Evolutionary conservation across 2,888 invertebrate species (phyloP).

Genomic region (Spodoptera littoralis): DNA sequence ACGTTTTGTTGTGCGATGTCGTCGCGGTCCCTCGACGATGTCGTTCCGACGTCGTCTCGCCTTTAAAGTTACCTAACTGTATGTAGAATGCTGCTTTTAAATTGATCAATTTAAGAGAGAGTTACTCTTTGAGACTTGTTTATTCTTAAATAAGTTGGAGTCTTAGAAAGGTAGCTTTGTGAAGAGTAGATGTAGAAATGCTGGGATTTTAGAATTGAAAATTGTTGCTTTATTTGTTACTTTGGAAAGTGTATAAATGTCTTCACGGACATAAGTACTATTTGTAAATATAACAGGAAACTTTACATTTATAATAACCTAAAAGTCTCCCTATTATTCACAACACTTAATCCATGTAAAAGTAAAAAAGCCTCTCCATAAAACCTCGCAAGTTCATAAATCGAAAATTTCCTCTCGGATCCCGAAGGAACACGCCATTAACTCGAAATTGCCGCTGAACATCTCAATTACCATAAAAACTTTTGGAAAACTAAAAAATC

Average conservation of each 20-base stretch:
- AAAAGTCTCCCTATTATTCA: background rate
- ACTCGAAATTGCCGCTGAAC: slow-evolving; percentile 52
- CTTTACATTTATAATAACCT: background rate
- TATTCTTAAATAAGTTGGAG: slow-evolving; percentile 24
- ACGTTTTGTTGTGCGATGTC: slow-evolving; percentile 57
- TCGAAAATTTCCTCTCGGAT: slow-evolving; percentile 32
- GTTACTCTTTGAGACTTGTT: slow-evolving; percentile 32
- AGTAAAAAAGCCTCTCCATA: slow-evolving; percentile 13
- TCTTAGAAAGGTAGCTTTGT: background rate
- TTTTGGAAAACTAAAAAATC: slow-evolving; percentile 50
- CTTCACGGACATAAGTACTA: no score
- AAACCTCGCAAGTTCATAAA: slow-evolving; percentile 39
- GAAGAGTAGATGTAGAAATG: background rate
- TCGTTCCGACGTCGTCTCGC: slow-evolving; percentile 52
- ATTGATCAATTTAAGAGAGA: slow-evolving; percentile 52
- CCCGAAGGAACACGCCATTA: slow-evolving; percentile 53
- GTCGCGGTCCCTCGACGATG: slow-evolving; percentile 49
- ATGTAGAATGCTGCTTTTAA: slow-evolving; percentile 48
- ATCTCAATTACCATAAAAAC: slow-evolving; percentile 56
- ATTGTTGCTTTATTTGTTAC: background rate
- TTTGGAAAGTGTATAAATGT: no score
- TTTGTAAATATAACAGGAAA: background rate
- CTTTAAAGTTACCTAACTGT: slow-evolving; percentile 47
- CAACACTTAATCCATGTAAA: background rate
- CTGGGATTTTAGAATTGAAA: background rate